Base-by-base conservation (phyloP, 2,797 vertebrate genomes). In the Tadarida brasiliensis region DNA sequence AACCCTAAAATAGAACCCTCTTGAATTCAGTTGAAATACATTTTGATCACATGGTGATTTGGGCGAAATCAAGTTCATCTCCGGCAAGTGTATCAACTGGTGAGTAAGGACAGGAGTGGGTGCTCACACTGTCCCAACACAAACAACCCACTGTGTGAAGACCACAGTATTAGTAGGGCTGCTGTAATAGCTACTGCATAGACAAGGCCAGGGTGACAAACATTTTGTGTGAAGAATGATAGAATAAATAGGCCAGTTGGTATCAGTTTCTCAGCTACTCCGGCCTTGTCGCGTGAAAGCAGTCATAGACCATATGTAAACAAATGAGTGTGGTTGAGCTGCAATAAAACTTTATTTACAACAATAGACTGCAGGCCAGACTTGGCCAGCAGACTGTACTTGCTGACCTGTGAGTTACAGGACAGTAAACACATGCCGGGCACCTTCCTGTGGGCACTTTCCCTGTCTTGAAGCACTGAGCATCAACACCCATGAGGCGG, bases 321-420 rank as follows among this genome's bases (percentile, higher is more conserved):
- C 30, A 77, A 74, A 17, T 28, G 16, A 59, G 12, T 65, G 3
- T 39, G n/a, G 35, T 44, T 71, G 35, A 88, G 57, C 68, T 82
- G 22, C 28, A 94, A 61, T 61, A 74, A 88, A 96, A 90, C 77
- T 94, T 91, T 83, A 85, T 76, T 95, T 76, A 87, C 3, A 78
- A 82, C 94, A 85, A 16, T 4, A 68, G 90, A 51, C 22, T 59
- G 44, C 7, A 35, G 57, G 44, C 33, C 74, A 39, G 12, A 92
- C 14, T 24, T 74, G 67, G 77, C 15, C 47, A 20, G 47, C 14
- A 28, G 73, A 63, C 12, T n/a, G 22, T 1, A 54, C 67, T 70
- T 39, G 39, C 80, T 61, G 19, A 82, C 2, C 14, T 7, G 33
- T 44, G 56, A 68, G 54, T 26, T 47, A 70, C 16, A 91, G 35